These are phyloP conservation scores for Danio tinwini DNA, from an alignment of 2,797 vertebrate genomes.

Conservation along the genomic window DNA sequence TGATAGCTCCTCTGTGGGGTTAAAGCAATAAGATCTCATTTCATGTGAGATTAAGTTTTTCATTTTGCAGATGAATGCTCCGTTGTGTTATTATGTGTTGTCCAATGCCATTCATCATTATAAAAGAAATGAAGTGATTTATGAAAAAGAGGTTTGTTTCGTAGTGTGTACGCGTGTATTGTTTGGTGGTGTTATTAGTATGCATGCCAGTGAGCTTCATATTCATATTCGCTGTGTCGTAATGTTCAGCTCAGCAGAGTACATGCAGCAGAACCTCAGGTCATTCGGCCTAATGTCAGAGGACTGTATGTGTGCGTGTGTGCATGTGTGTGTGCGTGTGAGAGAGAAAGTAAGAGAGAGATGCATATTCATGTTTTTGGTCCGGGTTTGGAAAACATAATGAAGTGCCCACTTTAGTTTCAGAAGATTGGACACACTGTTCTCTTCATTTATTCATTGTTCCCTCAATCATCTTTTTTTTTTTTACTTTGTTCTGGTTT, in stretches of 20 bases:
- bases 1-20: constrained; percentile 35
- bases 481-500: constrained; percentile 16
- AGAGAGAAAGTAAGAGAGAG: not conserved
- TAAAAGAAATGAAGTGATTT: constrained; percentile 42
- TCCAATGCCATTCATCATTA: constrained; percentile 53
- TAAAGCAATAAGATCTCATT: constrained; percentile 48
- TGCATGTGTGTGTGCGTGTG: not conserved
- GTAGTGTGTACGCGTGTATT: constrained; percentile 31
- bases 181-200: constrained; percentile 32
- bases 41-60: constrained; percentile 52
- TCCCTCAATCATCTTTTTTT: not conserved
- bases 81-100: constrained; percentile 42
- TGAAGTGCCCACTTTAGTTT: constrained; percentile 36
- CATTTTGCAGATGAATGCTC: constrained; percentile 49
- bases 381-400: constrained; percentile 5
- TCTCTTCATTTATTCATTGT: constrained; percentile 12
- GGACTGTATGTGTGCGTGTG: not conserved
- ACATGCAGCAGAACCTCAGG: not conserved
- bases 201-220: constrained; percentile 30
- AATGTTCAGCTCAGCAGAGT: constrained; percentile 30
- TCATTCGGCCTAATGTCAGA: constrained; percentile 3
- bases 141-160: constrained; percentile 28
- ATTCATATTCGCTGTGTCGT: constrained; percentile 24
- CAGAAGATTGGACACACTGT: not conserved
- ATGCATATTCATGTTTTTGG: constrained; percentile 48